phyloP scores from a whole-genome alignment of 2,113 vertebrate genomes.

The Xenopus tropicalis region DNA sequence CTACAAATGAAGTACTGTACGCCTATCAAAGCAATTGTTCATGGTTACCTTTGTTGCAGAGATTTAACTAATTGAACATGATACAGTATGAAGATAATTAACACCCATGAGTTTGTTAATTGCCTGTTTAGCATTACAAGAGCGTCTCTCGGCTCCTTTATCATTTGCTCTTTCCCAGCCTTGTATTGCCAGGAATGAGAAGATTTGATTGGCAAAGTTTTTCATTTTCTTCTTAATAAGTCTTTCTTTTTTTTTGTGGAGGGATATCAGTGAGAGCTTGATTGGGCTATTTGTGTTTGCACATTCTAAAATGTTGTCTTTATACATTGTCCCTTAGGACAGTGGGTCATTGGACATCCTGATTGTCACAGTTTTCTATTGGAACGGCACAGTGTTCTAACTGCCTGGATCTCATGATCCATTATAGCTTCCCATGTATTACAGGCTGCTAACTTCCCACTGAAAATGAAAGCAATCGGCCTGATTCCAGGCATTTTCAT shows the following conservation, averaged over 20 bases:
- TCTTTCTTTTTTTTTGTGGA: constrained; percentile 33
- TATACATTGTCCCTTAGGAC: too few species aligned
- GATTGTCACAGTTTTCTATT: too few species aligned
- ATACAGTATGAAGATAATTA: constrained; percentile 84
- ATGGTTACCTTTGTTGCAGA: constrained; percentile 79
- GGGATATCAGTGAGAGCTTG: too few species aligned
- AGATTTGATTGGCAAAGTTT: constrained; percentile 62
- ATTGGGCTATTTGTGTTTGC: too few species aligned
- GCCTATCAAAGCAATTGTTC: constrained; percentile 86
- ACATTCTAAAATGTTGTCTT: too few species aligned
- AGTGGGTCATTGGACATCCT: too few species aligned
- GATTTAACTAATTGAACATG: constrained; percentile 85
- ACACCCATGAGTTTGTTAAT: constrained; percentile 87
- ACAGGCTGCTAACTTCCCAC: too few species aligned
- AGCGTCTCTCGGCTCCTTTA: constrained; percentile 66
- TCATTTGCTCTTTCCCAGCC: constrained; percentile 63
- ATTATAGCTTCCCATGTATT: too few species aligned
- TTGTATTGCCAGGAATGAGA: constrained; percentile 60
- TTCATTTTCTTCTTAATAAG: constrained; percentile 60
- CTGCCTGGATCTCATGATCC: too few species aligned
- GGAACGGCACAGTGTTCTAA: too few species aligned
- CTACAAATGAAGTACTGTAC: constrained; percentile 86
- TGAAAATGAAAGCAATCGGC: too few species aligned
- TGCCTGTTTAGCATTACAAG: constrained; percentile 83
- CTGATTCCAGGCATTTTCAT: too few species aligned